Conservation (phyloP, 2,113 vertebrate genomes). For the Xenotilapia caudafasciata region DNA sequence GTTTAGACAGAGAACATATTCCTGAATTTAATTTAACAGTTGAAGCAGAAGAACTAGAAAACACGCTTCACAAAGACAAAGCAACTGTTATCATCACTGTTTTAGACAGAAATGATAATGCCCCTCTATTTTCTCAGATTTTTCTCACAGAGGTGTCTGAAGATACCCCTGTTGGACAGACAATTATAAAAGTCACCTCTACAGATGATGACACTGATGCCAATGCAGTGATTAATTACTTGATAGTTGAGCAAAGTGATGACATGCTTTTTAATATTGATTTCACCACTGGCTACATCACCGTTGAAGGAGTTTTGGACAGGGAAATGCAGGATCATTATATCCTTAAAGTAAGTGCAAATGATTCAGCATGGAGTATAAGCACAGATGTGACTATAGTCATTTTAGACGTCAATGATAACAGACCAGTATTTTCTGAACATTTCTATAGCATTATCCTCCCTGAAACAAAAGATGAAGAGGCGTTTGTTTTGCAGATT, state of each 20-base stretch:
- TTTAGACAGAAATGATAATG: slow-evolving; percentile 73
- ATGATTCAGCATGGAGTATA: slow-evolving; percentile 72
- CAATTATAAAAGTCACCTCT: slow-evolving; percentile 51
- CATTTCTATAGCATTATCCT: slow-evolving; percentile 32
- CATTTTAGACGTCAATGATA: slow-evolving; percentile 71
- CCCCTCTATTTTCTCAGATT: slow-evolving; percentile 66
- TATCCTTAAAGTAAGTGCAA: slow-evolving; percentile 65
- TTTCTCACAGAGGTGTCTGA: slow-evolving; percentile 60
- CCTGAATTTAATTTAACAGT: slow-evolving; percentile 60
- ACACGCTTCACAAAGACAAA: slow-evolving; percentile 36
- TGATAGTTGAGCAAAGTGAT: slow-evolving; percentile 37
- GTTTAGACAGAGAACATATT: slow-evolving; percentile 65
- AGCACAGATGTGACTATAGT: slow-evolving; percentile 67
- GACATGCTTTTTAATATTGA: slow-evolving; percentile 62
- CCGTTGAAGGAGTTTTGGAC: slow-evolving; percentile 51
- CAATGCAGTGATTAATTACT: slow-evolving; percentile 63
- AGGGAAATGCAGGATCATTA: slow-evolving; percentile 65
- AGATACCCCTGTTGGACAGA: slow-evolving; percentile 58
- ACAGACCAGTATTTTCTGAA: slow-evolving; percentile 64
- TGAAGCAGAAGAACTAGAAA: slow-evolving; percentile 58
- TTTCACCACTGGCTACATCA: slow-evolving; percentile 51
- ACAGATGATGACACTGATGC: slow-evolving; percentile 62
- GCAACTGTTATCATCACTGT: slow-evolving; percentile 54
- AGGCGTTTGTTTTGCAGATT: slow-evolving; percentile 61
- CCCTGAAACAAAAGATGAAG: slow-evolving; percentile 46